Base-by-base conservation (phyloP, 2,113 vertebrate genomes). In the Ictidomys tridecemlineatus region DNA sequence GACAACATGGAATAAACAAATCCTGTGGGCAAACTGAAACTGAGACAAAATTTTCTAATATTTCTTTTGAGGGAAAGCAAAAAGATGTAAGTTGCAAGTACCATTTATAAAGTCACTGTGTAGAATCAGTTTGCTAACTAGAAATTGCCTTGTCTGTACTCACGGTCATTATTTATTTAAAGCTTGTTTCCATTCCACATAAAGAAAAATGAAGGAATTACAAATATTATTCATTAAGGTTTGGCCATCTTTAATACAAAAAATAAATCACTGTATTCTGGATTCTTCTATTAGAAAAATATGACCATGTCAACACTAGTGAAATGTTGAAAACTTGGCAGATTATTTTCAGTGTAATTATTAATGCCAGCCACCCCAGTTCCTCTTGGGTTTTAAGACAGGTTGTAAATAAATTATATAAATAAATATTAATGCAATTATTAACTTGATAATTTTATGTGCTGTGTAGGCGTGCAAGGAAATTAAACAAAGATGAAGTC, bases 361-460 rank as follows among this genome's bases (percentile, higher is more conserved):
- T 87, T 93, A 89, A 94, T 53, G 26, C 34, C 37, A 86, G 67
- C 74, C n/a, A 72, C 79, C 88, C 93, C 87, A 77, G 30, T 76
- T 95, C 86, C 34, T 97, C 92, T 95, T 97, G 83, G 89, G 69
- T 74, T 45, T 79, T 37, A 87, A 93, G 82, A 83, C 82, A 94
- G 53, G 37, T 67, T 94, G 89, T 89, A 97, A 94, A 96, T 97
- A 95, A 93, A 95, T 93, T 90, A 96, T 90, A 92, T 96, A 96
- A 97, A 96, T 97, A 97, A 97, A 97, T 96, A 96, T 74, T 92
- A 97, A 93, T 96, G 85, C 16, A 96, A 70, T 97, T 97, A 97
- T 95, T 96, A 97, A 96, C 77, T 95, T 95, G 97, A 92, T 96
- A 92, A 97, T 95, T 95, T 97, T 97, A 95, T 96, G 82, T 95